Base-by-base conservation (phyloP, 2,113 vertebrate species). In the Eptesicus fuscus region DNA sequence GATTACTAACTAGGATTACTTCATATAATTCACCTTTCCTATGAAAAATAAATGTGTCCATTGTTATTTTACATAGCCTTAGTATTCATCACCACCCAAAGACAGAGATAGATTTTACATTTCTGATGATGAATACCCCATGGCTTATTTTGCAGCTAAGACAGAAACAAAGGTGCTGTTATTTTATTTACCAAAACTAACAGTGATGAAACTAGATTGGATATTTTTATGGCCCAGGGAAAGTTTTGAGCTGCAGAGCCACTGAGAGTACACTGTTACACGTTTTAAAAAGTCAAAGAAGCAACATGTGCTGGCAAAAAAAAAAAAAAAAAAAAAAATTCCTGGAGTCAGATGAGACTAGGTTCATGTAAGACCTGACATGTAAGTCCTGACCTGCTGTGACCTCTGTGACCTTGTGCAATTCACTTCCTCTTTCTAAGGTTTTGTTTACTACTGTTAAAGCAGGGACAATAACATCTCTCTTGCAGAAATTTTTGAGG, bases 101-200 rank as follows among this genome's bases (percentile, higher is more conserved):
- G 83, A 53, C 14, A 53, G 42, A 71, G 51, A 22, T 49, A 77
- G 35, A 90, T 78, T 95, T 96, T 79, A 61, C 91, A 67, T 94
- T 86, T 93, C 44, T 47, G 22, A 56, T 92, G 32, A 32, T 12
- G 14, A 93, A 63, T 70, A 83, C 7, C 14, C 13, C 5, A 9
- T 91, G 59, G 49, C 77, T 92, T 90, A 71, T 93, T 95, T 95
- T 94, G 47, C 25, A n/a, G 32, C 47, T 44, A 82, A 73, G 56
- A 74, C 6, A 73, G 71, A 85, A 83, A 88, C 85, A 73, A 87
- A 78, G 22, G 67, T 82, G 49, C 53, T 83, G 6, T 61, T 76
- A 84, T 90, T 90, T 93, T 93, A 93, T 77, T 88, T 96, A 84
- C 42, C 47, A 30, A 92, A 92, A 90, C 30, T n/a, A 76, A 56